These are phyloP conservation scores for Tyrannus savana DNA, from an alignment of 2,113 vertebrate genomes.

Conservation along the genomic window DNA sequence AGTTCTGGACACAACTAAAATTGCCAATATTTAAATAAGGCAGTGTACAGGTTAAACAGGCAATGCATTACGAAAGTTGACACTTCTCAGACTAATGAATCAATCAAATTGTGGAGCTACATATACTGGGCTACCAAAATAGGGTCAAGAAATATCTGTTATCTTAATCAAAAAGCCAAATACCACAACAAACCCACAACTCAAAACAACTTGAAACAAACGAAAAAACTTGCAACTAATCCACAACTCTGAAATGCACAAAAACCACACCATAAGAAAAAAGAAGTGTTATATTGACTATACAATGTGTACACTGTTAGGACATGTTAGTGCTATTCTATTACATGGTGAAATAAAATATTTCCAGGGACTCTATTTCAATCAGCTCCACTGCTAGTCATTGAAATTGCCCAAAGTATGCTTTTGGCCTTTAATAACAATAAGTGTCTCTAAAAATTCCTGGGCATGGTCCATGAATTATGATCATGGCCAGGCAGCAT, in stretches of 20 bases:
- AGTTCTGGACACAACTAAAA: neutral
- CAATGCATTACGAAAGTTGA: neutral
- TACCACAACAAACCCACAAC: neutral
- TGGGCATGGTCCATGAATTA: neutral
- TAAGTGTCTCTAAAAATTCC: neutral
- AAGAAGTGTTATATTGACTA: rapidly evolving
- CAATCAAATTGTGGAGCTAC: neutral
- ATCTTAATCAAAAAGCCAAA: neutral
- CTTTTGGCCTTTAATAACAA: neutral
- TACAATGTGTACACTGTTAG: neutral
- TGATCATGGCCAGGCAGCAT: neutral
- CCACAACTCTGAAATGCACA: neutral
- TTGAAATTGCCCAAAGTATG: neutral
- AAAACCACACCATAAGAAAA: neutral
- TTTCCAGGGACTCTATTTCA: neutral
- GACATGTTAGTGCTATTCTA: neutral
- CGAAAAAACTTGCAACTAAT: rapidly evolving
- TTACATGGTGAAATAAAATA: neutral
- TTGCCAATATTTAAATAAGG: neutral
- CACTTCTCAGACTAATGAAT: neutral
- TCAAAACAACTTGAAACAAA: neutral
- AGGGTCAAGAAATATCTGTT: neutral
- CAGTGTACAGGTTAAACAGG: neutral
- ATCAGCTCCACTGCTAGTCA: neutral
- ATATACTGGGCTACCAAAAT: neutral